Base-by-base conservation (phyloP, 2,888 invertebrate species). In the Drosophila meridiana region DNA sequence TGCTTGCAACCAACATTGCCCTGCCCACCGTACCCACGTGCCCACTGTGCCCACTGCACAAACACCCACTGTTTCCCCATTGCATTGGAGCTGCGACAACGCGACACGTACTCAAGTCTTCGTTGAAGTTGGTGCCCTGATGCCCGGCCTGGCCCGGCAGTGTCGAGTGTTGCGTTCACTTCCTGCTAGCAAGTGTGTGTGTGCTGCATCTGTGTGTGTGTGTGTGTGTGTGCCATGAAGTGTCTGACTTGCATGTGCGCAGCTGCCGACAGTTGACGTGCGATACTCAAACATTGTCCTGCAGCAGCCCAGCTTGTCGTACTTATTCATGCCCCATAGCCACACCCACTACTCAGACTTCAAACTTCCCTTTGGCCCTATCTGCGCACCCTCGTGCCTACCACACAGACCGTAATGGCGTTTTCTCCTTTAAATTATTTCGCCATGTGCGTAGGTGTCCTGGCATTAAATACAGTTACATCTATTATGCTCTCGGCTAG, bases 201-300 rank as follows among this genome's bases (percentile, higher is more conserved):
- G 40, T 14, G n/a, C n/a, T 69, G 11, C n/a, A 28, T 58, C 48
- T 40, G 40, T 61, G 20, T 55, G 53, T 42, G 26, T 36, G 45
- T 26, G 66, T 65, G 73, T 79, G 74, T 56, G 83, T 70, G 66
- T 59, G 68, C 59, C 77, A 69, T 84, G 75, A 84, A 86, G 87
- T 88, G 82, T 79, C 81, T 87, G 82, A 85, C 83, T 83, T 83
- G 79, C 85, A 86, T 85, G 83, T 84, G 85, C 85, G 76, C 81
- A 82, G 76, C 75, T 80, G 80, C 76, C 79, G 84, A 79, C 89
- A 88, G 89, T 86, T 87, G 87, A 86, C 89, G 86, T 75, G 89
- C 71, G 85, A 76, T 81, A 71, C 80, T 71, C 74, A 72, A 82
- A 74, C 78, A 62, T 69, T 65, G 78, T 78, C 80, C 77, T 75